Evolutionary conservation across 1,140 invertebrate species (phyloP).

Genomic region (Drosophila chauvacae): DNA sequence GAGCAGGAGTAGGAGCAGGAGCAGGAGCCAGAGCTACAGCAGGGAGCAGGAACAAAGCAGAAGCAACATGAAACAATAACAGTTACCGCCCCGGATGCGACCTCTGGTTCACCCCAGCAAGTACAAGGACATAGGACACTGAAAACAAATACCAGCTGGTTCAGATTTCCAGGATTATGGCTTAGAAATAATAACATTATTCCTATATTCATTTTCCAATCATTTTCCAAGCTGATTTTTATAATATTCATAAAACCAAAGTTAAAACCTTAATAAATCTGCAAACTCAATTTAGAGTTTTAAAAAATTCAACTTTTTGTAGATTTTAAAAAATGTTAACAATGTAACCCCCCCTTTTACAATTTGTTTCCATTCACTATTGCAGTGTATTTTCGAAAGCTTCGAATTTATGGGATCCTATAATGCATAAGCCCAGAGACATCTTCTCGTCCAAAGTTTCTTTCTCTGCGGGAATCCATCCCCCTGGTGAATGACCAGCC

Average conservation of each 20-base stretch:
- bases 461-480: conserved; percentile 17
- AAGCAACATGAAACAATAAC: conserved; percentile 18
- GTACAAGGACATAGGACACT: background rate
- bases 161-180: background rate
- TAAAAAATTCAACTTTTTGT: no score
- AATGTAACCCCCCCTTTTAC: no score
- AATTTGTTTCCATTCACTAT: no score
- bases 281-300: no score
- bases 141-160: background rate
- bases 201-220: background rate
- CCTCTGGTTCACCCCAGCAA: conserved; percentile 15
- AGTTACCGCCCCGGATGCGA: background rate
- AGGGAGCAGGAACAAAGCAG: conserved; percentile 19
- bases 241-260: no score
- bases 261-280: background rate
- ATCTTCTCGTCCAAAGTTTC: background rate
- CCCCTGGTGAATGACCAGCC: conserved; percentile 14
- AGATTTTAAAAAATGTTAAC: no score
- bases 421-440: no score
- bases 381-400: no score
- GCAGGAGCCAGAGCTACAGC: background rate
- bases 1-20: conserved; percentile 21
- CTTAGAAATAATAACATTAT: background rate
- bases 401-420: no score
- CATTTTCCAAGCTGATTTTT: background rate